Evolutionary conservation across 2,888 invertebrate genomes (phyloP), one percentile per base, ranked within the genome.

Genomic region (Zaprionus obscuricornis): DNA sequence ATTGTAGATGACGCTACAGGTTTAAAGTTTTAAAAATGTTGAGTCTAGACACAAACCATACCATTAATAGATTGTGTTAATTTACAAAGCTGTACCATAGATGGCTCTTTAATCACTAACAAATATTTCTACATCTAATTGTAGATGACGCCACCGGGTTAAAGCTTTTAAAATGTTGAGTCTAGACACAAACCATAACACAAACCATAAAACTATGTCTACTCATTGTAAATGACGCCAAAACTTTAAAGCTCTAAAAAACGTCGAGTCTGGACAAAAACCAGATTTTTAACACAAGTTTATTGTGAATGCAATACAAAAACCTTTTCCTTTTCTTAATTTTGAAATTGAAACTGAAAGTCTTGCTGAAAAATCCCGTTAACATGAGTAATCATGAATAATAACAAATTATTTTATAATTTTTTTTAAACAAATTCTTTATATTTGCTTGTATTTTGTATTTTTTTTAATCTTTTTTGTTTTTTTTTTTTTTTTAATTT

Each of bases 401-500:
- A 16, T 13, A n/a, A 47, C n/a, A 0, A 47, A 1, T 67, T 22
- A 52, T 36, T 43, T 62, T 52, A 36, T 40, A 57, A 70, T 77
- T 86, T 81, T 85, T 78, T 82, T 76, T 58, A 69, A 87, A 79
- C 86, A 85, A 87, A 88, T 77, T 81, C 50, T 74, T 82, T 74
- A 81, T 76, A 83, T 77, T 74, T 79, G 75, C 67, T 83, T 79
- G 73, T 54, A 65, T 71, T 76, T 73, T 69, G 14, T 59, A 29
- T 46, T 45, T 45, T 68, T 69, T 74, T n/a, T n/a, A n/a, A n/a
- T n/a, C n/a, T n/a, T 74, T 62, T 74, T 67, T 67, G 58, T 74
- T 72, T 74, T 64, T 68, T 71, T 56, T 55, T 50, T 31, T 54
- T 73, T 63, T 67, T 62, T 14, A n/a, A 20, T 66, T 51, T 75